Percentiles rank a stretch among this genome's conserved stretches.
Evolutionary conservation across 2,888 invertebrate species (phyloP).

Genomic region (Conchocele bisecta): DNA sequence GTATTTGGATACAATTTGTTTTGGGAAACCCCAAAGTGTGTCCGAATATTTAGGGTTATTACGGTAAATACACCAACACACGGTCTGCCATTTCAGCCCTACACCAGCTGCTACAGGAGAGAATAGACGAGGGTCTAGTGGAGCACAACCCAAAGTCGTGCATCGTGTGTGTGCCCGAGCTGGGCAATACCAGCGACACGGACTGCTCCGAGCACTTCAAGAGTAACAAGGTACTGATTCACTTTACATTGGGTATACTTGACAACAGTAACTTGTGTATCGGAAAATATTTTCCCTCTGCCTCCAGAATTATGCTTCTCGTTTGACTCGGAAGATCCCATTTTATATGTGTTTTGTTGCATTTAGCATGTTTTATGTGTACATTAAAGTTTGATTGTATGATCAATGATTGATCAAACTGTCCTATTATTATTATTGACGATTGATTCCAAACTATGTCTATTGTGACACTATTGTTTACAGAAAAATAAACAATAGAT

Average conservation of each 20-base stretch:
- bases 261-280: no score
- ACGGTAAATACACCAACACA: no score
- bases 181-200: constrained; percentile 65
- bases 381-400: neutral
- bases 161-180: constrained; percentile 85
- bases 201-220: constrained; percentile 75
- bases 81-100: constrained; percentile 75
- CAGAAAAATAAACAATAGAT: no score
- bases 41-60: no score
- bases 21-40: no score
- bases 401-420: neutral
- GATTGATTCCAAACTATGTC: neutral
- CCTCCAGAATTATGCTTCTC: no score
- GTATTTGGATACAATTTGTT: no score
- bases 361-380: neutral
- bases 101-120: constrained; percentile 89
- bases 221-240: no score
- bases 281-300: no score
- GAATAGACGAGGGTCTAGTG: constrained; percentile 90
- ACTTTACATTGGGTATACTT: no score
- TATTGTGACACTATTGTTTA: no score
- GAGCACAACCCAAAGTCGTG: constrained; percentile 93
- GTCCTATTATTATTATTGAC: neutral
- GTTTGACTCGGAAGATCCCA: no score
- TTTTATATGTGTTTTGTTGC: neutral